phyloP scores from a whole-genome alignment of 2,888 invertebrate genomes.

The Xestia sexstrigata region DNA sequence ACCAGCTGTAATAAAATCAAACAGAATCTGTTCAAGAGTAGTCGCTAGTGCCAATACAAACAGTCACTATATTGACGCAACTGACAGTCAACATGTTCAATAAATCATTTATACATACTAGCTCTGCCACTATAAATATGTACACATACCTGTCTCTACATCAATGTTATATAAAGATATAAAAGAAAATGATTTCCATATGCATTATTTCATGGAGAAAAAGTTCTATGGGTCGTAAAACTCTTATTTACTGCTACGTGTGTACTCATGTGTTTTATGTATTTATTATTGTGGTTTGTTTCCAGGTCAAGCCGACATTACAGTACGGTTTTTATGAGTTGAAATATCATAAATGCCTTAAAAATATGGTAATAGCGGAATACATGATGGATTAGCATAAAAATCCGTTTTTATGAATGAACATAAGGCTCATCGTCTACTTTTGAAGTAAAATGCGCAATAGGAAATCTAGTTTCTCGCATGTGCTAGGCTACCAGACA shows the following conservation, averaged over 20 bases:
- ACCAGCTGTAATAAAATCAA: slow-evolving; percentile 59
- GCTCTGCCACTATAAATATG: slow-evolving; percentile 43
- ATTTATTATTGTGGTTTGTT: slow-evolving; percentile 40
- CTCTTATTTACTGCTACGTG: slow-evolving; percentile 43
- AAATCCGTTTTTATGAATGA: slow-evolving; percentile 36
- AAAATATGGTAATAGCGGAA: slow-evolving; percentile 34
- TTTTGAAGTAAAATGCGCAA: slow-evolving; percentile 31
- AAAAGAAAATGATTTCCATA: slow-evolving; percentile 40
- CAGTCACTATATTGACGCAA: slow-evolving; percentile 72
- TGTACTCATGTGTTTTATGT: slow-evolving; percentile 48
- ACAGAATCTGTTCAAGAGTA: slow-evolving; percentile 61
- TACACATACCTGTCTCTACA: slow-evolving; percentile 44
- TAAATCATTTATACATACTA: slow-evolving; percentile 68
- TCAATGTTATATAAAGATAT: slow-evolving; percentile 37
- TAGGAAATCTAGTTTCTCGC: slow-evolving; percentile 14
- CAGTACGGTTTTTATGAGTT: slow-evolving; percentile 11
- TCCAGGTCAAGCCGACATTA: slow-evolving; percentile 34
- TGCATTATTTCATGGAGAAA: slow-evolving; percentile 31
- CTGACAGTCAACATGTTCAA: slow-evolving; percentile 71
- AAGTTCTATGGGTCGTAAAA: slow-evolving; percentile 38
- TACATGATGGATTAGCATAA: slow-evolving; percentile 24
- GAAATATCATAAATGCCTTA: slow-evolving; percentile 12
- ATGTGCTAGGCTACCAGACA: slow-evolving; percentile 2
- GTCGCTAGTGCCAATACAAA: slow-evolving; percentile 67
- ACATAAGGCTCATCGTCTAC: background rate